A percentile compares a stretch with the other conserved stretches of the same genome.
Evolutionary conservation across 2,113 vertebrate species (phyloP).

Genomic region (Serinus canaria): DNA sequence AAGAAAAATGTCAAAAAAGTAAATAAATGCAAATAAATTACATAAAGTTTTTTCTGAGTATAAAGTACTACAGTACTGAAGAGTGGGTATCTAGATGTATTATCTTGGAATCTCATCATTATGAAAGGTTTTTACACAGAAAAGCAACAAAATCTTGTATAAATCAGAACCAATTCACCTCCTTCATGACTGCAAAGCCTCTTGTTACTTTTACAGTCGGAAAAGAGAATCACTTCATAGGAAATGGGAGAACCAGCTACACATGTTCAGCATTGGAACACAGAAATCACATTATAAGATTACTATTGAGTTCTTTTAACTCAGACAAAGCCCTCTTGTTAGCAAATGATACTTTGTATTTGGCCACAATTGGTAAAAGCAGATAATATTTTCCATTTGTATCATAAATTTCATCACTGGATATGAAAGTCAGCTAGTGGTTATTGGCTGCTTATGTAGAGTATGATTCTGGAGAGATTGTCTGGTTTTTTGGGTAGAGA

Average conservation of each 20-base stretch:
- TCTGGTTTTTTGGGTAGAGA: background rate
- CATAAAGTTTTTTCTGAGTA: background rate
- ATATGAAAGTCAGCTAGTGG: background rate
- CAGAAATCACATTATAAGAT: conserved; percentile 29
- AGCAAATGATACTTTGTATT: background rate
- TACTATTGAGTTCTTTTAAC: conserved; percentile 5
- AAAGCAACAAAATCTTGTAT: background rate
- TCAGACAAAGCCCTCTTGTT: conserved; percentile 29
- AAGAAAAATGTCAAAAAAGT: background rate
- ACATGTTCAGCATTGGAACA: background rate
- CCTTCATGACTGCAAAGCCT: background rate
- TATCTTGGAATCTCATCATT: background rate
- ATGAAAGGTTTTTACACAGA: background rate
- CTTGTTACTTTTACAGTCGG: background rate
- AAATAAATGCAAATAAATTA: background rate
- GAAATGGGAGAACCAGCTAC: conserved; percentile 23
- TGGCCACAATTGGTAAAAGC: background rate
- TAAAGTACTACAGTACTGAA: background rate
- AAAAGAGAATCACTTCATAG: background rate
- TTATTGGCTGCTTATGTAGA: background rate
- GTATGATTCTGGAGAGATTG: background rate
- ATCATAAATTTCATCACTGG: conserved; percentile 8
- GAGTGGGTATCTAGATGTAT: background rate
- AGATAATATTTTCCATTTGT: conserved; percentile 14
- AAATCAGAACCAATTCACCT: conserved; percentile 16